Conservation (phyloP, 2,113 vertebrate species). For the Neolamprologus falcicula region DNA sequence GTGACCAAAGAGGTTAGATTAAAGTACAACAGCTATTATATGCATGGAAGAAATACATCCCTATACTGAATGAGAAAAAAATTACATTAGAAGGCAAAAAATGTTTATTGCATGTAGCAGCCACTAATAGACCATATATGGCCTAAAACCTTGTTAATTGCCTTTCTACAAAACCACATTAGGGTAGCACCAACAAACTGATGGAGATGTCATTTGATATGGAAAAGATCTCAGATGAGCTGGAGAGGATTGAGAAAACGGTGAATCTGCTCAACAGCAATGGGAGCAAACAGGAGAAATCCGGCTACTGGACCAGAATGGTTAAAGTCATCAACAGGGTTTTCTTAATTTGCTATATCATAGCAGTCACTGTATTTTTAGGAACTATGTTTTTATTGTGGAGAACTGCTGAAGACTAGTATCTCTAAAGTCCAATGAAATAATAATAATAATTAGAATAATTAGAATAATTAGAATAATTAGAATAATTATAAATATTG, state of each 20-base stretch:
- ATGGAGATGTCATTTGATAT: neutral
- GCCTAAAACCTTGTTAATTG: neutral
- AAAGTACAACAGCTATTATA: neutral
- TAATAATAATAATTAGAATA: neutral
- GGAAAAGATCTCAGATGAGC: neutral
- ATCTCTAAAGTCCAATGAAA: neutral
- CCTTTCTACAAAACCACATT: neutral
- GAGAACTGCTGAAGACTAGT: neutral
- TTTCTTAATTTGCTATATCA: constrained; percentile 7
- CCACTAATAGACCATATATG: neutral
- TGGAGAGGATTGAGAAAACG: neutral
- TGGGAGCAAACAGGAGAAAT: neutral
- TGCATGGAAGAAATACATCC: neutral
- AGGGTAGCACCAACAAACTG: neutral
- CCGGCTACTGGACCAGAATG: neutral
- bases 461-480: too few relatives aligned
- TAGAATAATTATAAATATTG: neutral
- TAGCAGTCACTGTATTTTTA: neutral
- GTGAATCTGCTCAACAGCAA: neutral
- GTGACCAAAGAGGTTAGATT: neutral
- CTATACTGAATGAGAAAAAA: neutral
- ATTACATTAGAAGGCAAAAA: neutral
- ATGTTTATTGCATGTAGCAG: neutral
- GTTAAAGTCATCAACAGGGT: neutral
- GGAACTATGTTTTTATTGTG: neutral